These are phyloP conservation scores for Hafferia zeledoni DNA, from an alignment of 2,797 vertebrate species.

Conservation along the genomic window DNA sequence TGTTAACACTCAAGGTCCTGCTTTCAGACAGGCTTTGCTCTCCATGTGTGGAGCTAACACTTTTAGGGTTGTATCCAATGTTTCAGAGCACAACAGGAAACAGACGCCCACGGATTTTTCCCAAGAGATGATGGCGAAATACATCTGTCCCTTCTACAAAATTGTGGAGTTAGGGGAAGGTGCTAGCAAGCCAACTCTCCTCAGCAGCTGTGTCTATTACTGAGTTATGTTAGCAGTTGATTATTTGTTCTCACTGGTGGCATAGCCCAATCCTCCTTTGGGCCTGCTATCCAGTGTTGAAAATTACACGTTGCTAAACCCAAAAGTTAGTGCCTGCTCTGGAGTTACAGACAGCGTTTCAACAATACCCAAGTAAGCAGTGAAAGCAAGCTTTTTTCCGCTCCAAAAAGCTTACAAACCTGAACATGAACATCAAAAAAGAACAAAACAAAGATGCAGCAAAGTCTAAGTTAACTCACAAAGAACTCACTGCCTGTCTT, in stretches of 20 bases:
- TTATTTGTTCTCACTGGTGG: background rate
- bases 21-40: background rate
- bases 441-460: background rate
- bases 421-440: background rate
- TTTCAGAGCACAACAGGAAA: background rate
- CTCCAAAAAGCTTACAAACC: background rate
- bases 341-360: background rate
- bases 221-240: background rate
- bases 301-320: background rate
- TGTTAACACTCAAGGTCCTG: constrained; percentile 3
- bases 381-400: background rate
- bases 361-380: background rate
- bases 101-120: background rate
- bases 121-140: background rate
- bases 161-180: background rate
- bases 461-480: background rate
- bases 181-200: background rate
- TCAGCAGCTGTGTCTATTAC: background rate
- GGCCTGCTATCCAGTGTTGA: background rate
- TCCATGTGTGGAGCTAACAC: background rate
- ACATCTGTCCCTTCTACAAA: background rate
- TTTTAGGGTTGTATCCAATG: background rate
- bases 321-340: background rate
- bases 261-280: background rate
- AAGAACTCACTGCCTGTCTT: background rate